A percentile compares a stretch with the other conserved stretches of the same genome.
Conservation (phyloP, 35 echinoderm and acorn worm species). For the Acanthaster planci region DNA sequence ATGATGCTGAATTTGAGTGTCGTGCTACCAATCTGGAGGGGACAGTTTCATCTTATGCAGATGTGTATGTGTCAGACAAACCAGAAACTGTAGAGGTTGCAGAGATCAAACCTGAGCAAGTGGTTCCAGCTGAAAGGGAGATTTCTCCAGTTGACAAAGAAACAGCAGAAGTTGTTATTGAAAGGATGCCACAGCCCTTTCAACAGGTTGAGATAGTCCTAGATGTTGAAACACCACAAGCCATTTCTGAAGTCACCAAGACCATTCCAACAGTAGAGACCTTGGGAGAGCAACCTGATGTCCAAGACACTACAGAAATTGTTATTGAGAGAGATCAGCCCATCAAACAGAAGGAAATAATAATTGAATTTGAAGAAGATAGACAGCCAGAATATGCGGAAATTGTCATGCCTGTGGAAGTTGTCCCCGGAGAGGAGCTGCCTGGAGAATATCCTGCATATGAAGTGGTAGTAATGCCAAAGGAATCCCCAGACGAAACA, state of each 20-base stretch:
- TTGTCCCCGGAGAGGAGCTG: background rate
- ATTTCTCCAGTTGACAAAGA: constrained; percentile 42
- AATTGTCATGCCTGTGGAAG: constrained; percentile 53
- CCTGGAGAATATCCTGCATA: constrained; percentile 50
- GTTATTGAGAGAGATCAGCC: constrained; percentile 56
- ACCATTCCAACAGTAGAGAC: constrained; percentile 58
- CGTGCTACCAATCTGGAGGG: constrained; percentile 80
- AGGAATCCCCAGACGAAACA: constrained; percentile 30
- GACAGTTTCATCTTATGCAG: constrained; percentile 77
- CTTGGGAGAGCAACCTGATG: constrained; percentile 42
- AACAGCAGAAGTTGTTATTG: constrained; percentile 57
- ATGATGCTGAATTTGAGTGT: constrained; percentile 95
- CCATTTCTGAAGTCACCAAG: constrained; percentile 39
- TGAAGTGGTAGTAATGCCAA: constrained; percentile 60
- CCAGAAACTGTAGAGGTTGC: constrained; percentile 28
- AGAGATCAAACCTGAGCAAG: background rate
- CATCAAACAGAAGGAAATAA: constrained; percentile 53
- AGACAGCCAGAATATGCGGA: constrained; percentile 69
- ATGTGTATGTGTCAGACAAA: constrained; percentile 81
- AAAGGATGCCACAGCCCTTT: constrained; percentile 58
- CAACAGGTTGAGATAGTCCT: constrained; percentile 63
- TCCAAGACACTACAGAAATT: constrained; percentile 51
- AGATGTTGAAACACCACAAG: constrained; percentile 43
- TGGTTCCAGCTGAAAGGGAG: constrained; percentile 37
- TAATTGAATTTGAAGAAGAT: constrained; percentile 61